Conservation (phyloP, 2,113 vertebrate species). For the Tympanuchus pallidicinctus region DNA sequence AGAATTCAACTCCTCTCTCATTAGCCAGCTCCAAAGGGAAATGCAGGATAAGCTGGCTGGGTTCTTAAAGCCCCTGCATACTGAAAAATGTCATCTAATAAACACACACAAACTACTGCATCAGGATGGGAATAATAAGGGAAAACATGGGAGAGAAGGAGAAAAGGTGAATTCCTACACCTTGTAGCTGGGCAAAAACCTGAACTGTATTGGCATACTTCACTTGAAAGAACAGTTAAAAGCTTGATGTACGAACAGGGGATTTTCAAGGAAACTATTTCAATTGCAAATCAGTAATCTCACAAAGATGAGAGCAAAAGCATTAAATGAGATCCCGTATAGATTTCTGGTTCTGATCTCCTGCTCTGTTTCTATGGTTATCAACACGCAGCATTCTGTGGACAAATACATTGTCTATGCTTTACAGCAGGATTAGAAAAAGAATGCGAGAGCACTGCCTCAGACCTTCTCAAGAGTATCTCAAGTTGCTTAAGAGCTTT, state of each 20-base stretch:
- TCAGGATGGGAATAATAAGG: accelerated
- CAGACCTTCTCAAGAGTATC: background rate
- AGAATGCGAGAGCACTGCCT: background rate
- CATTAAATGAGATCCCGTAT: background rate
- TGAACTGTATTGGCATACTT: background rate
- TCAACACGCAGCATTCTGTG: background rate
- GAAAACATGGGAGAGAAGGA: background rate
- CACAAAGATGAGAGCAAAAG: background rate
- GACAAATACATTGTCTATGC: background rate
- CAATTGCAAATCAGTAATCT: slow-evolving; percentile 24
- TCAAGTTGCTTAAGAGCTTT: background rate
- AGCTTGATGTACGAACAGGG: slow-evolving; percentile 12
- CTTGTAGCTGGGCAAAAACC: slow-evolving; percentile 6
- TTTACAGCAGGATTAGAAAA: background rate
- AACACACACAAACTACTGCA: background rate
- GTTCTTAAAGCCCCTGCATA: background rate
- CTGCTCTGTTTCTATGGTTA: slow-evolving; percentile 9
- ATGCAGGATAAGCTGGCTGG: background rate
- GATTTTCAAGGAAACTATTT: slow-evolving; percentile 4
- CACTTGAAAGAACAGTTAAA: slow-evolving; percentile 49
- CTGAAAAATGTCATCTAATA: background rate
- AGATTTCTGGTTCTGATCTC: background rate
- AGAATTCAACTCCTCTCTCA: background rate
- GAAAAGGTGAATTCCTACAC: background rate
- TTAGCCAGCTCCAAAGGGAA: background rate